Evolutionary conservation across 2,797 vertebrate genomes (phyloP).

Genomic region (Coreius guichenoti): DNA sequence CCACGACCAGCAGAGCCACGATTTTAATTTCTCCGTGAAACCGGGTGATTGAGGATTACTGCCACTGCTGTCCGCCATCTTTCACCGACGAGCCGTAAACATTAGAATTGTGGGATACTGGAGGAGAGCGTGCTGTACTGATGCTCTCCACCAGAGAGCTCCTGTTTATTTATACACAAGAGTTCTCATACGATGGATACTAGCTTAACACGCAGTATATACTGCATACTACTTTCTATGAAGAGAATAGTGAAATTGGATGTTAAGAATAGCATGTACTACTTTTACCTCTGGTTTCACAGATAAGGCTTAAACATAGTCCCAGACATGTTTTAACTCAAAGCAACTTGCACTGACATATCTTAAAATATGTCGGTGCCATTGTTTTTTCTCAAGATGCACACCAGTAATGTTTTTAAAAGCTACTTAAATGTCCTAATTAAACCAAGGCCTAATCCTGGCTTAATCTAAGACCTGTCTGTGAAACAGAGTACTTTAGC

Average conservation of each 20-base stretch:
- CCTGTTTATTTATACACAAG: not conserved
- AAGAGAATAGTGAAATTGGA: not conserved
- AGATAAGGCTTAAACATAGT: no score
- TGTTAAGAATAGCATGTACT: not conserved
- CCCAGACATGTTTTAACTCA: no score
- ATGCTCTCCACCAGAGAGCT: slow-evolving; percentile 26
- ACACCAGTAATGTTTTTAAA: no score
- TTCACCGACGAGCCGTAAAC: slow-evolving; percentile 86
- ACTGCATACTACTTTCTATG: not conserved
- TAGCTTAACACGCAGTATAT: not conserved
- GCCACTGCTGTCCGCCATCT: slow-evolving; percentile 87
- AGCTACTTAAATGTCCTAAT: no score
- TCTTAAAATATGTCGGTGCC: no score
- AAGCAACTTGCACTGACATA: no score
- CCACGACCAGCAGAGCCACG: slow-evolving; percentile 85
- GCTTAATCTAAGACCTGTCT: no score
- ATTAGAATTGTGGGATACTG: slow-evolving; percentile 78
- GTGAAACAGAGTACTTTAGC: not conserved
- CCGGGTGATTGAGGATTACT: slow-evolving; percentile 80
- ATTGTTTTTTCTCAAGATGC: no score
- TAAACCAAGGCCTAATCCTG: no score
- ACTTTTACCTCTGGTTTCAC: not conserved
- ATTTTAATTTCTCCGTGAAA: slow-evolving; percentile 86
- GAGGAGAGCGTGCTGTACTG: slow-evolving; percentile 49
- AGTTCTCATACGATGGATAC: not conserved